Percentiles rank a stretch among this genome's conserved stretches.
Evolutionary conservation across 2,797 vertebrate species (phyloP).

Genomic region (Syndactyla subalaris): DNA sequence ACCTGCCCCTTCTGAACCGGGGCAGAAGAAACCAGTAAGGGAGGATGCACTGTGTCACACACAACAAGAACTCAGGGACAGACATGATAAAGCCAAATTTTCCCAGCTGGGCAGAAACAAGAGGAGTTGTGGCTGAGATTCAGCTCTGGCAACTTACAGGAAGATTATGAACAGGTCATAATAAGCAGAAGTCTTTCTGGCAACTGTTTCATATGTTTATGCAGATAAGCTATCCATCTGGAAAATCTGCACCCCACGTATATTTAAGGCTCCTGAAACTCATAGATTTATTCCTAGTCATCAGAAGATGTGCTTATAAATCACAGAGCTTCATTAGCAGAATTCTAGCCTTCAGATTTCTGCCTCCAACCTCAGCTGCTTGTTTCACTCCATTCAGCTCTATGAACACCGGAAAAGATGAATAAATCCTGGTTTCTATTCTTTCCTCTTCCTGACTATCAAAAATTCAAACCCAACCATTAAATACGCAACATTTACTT

Average conservation of each 20-base stretch:
- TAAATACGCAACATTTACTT: slow-evolving; percentile 2
- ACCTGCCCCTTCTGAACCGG: background rate
- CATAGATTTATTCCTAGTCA: slow-evolving; percentile 34
- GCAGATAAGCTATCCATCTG: slow-evolving; percentile 30
- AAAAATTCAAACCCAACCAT: background rate
- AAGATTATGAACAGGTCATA: background rate
- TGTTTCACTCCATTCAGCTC: slow-evolving; percentile 54
- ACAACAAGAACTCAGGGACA: background rate
- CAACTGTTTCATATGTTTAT: slow-evolving; percentile 8
- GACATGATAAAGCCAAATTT: background rate
- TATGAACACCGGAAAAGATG: slow-evolving; percentile 41
- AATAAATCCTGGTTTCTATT: slow-evolving; percentile 50
- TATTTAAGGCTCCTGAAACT: slow-evolving; percentile 40
- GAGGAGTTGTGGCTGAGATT: background rate
- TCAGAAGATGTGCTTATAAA: slow-evolving; percentile 43
- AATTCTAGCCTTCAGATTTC: slow-evolving; percentile 4
- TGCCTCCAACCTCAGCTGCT: slow-evolving; percentile 46
- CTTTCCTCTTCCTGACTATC: background rate
- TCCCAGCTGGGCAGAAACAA: background rate
- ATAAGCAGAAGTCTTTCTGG: background rate
- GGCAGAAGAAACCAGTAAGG: background rate
- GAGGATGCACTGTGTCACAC: background rate
- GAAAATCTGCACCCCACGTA: background rate
- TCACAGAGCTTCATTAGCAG: slow-evolving; percentile 58
- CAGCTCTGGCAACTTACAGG: background rate